Evolutionary conservation across 1,140 invertebrate genomes (phyloP).

Genomic region (Drosophila simulans): DNA sequence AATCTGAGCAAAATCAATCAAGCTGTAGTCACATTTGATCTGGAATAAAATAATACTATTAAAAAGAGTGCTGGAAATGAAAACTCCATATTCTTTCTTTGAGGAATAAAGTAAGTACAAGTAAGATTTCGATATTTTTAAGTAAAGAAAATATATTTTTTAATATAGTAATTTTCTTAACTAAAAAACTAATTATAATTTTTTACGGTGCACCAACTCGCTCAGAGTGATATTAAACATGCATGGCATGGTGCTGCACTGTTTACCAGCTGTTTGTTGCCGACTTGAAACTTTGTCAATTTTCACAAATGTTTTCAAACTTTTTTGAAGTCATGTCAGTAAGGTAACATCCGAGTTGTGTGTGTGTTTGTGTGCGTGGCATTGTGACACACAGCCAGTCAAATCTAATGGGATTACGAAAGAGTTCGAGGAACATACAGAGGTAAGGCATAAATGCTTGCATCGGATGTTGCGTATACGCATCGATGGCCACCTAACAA

Average conservation of each 20-base stretch:
- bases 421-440: conserved; percentile 11
- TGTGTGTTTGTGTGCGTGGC: conserved; percentile 9
- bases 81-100: too few species aligned
- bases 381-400: conserved; percentile 26
- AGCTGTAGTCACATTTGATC: neutral
- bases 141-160: neutral
- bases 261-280: conserved; percentile 58
- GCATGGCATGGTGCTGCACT: conserved; percentile 46
- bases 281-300: conserved; percentile 61
- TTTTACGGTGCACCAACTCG: conserved; percentile 9
- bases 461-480: conserved; percentile 18
- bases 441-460: conserved; percentile 8
- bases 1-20: neutral
- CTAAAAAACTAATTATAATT: neutral
- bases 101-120: neutral
- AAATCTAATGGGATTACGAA: conserved; percentile 28
- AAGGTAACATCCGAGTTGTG: conserved; percentile 23
- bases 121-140: neutral
- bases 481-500: conserved; percentile 7
- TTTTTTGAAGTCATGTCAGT: conserved; percentile 57
- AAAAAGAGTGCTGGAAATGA: too few species aligned
- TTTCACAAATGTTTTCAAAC: conserved; percentile 55
- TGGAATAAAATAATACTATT: neutral
- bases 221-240: conserved; percentile 41
- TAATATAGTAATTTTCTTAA: neutral